These are phyloP conservation scores for Pangasianodon gigas DNA, from an alignment of 2,113 vertebrate species.

Conservation along the genomic window DNA sequence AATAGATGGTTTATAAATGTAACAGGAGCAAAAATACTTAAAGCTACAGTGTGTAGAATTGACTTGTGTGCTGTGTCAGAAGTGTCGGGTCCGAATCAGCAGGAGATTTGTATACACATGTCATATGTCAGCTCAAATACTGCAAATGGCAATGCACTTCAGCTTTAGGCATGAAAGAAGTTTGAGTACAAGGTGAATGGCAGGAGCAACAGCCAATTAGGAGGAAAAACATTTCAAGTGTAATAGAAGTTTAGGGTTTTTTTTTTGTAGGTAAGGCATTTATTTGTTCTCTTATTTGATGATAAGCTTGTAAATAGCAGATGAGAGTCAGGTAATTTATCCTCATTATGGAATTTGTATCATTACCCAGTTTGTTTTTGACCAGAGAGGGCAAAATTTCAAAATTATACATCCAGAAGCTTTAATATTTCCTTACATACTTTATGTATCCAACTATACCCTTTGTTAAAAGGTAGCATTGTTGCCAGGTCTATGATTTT, in stretches of 20 bases:
- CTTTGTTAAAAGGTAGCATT: neutral
- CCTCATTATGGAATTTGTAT: too few relatives aligned
- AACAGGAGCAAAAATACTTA: neutral
- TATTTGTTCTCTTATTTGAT: neutral
- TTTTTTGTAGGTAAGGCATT: neutral
- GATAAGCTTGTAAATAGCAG: too few relatives aligned
- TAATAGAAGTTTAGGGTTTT: neutral
- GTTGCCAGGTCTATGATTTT: neutral
- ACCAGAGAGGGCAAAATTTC: too few relatives aligned
- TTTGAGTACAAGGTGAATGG: neutral
- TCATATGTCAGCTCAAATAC: neutral
- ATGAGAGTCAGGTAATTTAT: neutral
- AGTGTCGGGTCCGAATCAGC: neutral
- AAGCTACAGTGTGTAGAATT: neutral
- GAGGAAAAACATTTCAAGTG: neutral
- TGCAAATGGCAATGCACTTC: neutral
- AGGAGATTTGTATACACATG: neutral
- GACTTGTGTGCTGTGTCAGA: neutral
- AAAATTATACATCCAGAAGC: neutral
- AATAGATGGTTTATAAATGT: neutral
- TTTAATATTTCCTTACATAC: too few relatives aligned
- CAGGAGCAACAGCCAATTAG: neutral
- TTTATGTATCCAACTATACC: too few relatives aligned
- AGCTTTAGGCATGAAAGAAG: neutral
- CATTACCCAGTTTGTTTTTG: too few relatives aligned